These are phyloP conservation scores for Eristalinus sepulchralis DNA, from an alignment of 2,888 invertebrate species.

Conservation along the genomic window DNA sequence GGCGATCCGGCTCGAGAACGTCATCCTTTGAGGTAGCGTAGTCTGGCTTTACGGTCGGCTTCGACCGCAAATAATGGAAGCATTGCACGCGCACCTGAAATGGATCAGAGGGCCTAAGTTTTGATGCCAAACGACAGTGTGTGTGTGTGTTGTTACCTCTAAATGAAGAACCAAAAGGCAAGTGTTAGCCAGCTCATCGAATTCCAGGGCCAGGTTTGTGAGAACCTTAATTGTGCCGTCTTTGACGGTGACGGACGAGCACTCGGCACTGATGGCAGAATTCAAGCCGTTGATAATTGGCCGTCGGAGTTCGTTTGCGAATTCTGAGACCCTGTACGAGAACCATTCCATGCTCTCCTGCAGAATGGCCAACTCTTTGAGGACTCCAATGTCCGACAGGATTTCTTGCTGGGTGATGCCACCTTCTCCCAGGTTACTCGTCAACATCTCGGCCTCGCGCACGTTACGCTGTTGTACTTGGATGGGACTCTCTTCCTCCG, in stretches of 20 bases:
- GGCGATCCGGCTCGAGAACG: constrained; percentile 88
- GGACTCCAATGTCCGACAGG: constrained; percentile 89
- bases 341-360: constrained; percentile 97
- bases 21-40: constrained; percentile 83
- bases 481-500: constrained; percentile 89
- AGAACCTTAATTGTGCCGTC: constrained; percentile 85
- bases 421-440: constrained; percentile 94
- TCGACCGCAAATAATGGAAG: constrained; percentile 92
- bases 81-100: constrained; percentile 93
- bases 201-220: constrained; percentile 88
- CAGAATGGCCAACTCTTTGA: constrained; percentile 92
- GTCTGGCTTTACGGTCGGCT: constrained; percentile 76
- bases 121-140: background rate
- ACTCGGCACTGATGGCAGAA: constrained; percentile 75
- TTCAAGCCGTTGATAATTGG: constrained; percentile 81
- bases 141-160: constrained; percentile 84
- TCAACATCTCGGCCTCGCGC: constrained; percentile 95
- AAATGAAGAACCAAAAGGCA: constrained; percentile 95
- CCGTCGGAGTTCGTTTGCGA: constrained; percentile 83
- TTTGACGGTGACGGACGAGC: constrained; percentile 80
- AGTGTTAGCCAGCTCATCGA: constrained; percentile 94
- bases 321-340: constrained; percentile 85
- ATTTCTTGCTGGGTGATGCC: constrained; percentile 92
- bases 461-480: constrained; percentile 90
- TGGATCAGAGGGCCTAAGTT: background rate